Evolutionary conservation across 2,113 vertebrate genomes (phyloP).

Genomic region (Chascanopsetta lugubris): DNA sequence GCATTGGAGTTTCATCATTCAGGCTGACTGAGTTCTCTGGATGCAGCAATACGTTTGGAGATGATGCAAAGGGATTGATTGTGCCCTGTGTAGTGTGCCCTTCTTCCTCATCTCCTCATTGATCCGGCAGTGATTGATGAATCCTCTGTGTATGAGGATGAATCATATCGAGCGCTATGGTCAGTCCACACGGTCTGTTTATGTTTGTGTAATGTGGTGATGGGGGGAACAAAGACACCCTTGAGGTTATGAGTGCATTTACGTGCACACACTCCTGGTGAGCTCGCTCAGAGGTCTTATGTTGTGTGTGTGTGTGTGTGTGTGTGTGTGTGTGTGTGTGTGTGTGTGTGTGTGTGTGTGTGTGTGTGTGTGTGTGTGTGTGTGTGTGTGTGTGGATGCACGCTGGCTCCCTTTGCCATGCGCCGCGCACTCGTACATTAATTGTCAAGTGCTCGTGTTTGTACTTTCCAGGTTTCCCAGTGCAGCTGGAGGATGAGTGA

Average conservation of each 20-base stretch:
- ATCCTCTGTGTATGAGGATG: conserved; percentile 30
- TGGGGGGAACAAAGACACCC: conserved; percentile 4
- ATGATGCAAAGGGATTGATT: conserved; percentile 53
- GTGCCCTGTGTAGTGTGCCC: conserved; percentile 26
- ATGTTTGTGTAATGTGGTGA: conserved; percentile 21
- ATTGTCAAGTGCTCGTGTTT: no score
- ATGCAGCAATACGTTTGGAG: conserved; percentile 21
- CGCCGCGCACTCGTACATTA: no score
- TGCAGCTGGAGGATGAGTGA: no score
- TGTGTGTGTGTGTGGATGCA: neutral
- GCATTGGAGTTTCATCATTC: conserved; percentile 22
- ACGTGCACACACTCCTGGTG: neutral
- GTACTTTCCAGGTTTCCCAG: no score
- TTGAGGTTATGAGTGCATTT: conserved; percentile 19
- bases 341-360: conserved; percentile 4
- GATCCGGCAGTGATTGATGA: conserved; percentile 62
- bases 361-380: neutral
- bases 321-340: no score
- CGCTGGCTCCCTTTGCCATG: no score
- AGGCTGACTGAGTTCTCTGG: conserved; percentile 20
- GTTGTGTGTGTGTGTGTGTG: neutral
- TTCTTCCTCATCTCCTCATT: conserved; percentile 51
- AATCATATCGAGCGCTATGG: conserved; percentile 39
- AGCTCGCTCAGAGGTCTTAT: neutral
- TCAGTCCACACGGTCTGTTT: conserved; percentile 49